Evolutionary conservation across 2,113 vertebrate species (phyloP), one percentile per base, ranked within the genome.

Genomic region (Centropus unirufus): DNA sequence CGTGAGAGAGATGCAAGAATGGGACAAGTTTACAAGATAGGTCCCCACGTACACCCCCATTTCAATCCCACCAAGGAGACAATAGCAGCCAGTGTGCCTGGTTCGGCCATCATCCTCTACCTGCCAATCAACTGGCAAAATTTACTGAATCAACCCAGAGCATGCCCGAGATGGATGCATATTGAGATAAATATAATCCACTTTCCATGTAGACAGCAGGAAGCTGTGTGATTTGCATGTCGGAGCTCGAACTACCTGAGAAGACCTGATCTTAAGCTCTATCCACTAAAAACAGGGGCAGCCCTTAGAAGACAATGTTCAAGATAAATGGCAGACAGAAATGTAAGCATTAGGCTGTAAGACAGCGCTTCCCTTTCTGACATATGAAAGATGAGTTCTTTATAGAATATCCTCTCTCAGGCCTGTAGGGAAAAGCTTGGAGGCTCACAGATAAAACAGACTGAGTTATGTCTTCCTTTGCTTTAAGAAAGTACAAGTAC

Each of bases 361-460:
- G 79, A 90, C 16, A 92, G 61, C 44, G 36, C 74, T 95, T 81
- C 84, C 63, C 79, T 83, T 92, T 85, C 82, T 95, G 90, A 81
- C 73, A 90, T 49, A 83, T 78, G 87, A 87, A 96, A 92, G 83
- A 92, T 83, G 94, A 94, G 91, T 94, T 94, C 92, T 83, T 96
- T 97, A 97, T 82, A 93, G 94, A 97, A 96, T 90, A 95, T 97
- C 92, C 95, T 96, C 95, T 93, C 95, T 90, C 80, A 40, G 87
- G 91, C 83, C 96, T 88, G 46, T 32, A 67, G 83, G 92, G 88
- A 95, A 94, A 95, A 96, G 82, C 95, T 95, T 26, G 67, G 87
- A 97, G 94, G 81, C 87, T 96, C 80, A 47, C 14, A 39, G 96
- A 89, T 93, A 94, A 96, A 97, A 78, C 87, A 95, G 79, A 75